Evolutionary conservation across 2,113 vertebrate species (phyloP), one percentile per base, ranked within the genome.

Genomic region (Calidris pygmaea): DNA sequence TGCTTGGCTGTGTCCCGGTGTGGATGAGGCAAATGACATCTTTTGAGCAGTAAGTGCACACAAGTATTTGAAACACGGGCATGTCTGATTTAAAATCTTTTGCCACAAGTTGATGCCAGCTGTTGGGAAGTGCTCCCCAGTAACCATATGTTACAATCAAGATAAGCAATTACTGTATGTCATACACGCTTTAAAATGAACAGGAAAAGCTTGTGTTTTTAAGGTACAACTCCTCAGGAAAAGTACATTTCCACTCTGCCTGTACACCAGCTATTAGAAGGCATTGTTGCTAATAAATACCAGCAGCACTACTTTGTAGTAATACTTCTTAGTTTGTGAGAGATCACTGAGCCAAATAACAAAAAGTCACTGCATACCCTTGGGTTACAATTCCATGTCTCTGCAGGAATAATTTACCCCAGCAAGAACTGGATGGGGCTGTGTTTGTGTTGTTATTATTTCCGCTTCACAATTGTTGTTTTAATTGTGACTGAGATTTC

Each of bases 11-110:
- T 76, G 81, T 23, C 77, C 92, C 45, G 21, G 55, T 5, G 24
- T 39, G 67, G 89, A 85, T 94, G 95, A 96, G 87, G 85, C 94
- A 87, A 78, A 95, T 83, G 74, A 71, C 90, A 95, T 89, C 84
- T 77, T 87, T 35, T 50, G 81, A 92, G 80, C 90, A 90, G 73
- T 14, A 43, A 74, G 78, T 32, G 85, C 82, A 63, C 41, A 32
- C 53, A 80, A 85, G 76, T 56, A 35, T 85, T 59, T 89, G 92
- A 96, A 97, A 93, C 68, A 89, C 1, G 3, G 56, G 76, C 78
- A 47, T 15, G 52, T 58, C 86, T 96, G 81, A 85, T 96, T 85
- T 86, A 88, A 89, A 92, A 78, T 91, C 88, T 92, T 95, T 77
- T 94, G 70, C 87, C 91, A 91, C 53, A 30, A 50, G 74, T 27